Conservation (phyloP, 1,140 invertebrate species). For the Drosophila malerkotliana region DNA sequence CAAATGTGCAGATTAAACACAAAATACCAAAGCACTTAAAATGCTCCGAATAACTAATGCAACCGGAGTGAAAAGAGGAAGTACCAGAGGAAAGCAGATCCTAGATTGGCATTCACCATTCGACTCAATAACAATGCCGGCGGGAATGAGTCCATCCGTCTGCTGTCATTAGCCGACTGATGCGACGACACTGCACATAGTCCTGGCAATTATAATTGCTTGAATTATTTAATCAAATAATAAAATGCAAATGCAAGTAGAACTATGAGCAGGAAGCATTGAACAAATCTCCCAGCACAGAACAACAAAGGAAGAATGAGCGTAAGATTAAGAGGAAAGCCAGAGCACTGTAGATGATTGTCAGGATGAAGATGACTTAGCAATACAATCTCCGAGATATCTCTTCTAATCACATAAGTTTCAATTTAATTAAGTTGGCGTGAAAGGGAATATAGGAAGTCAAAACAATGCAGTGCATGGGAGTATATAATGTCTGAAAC, state of each 20-base stretch:
- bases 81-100: slow-evolving; percentile 1
- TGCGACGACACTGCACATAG: slow-evolving; percentile 16
- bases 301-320: not conserved
- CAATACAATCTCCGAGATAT: slow-evolving; percentile 5
- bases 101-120: slow-evolving; percentile 30
- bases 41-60: slow-evolving; percentile 68
- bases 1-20: slow-evolving; percentile 80
- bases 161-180: slow-evolving; percentile 40
- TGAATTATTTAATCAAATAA: slow-evolving; percentile 64
- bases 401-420: slow-evolving; percentile 19
- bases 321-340: not conserved
- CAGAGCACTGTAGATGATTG: not conserved
- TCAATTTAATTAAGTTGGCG: slow-evolving; percentile 21
- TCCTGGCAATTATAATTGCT: slow-evolving; percentile 66
- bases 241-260: slow-evolving; percentile 30
- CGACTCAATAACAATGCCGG: slow-evolving; percentile 24
- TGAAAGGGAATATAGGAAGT: slow-evolving; percentile 20
- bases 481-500: too few species aligned
- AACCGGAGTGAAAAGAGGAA: not conserved
- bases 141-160: slow-evolving; percentile 6
- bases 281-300: not conserved
- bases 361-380: slow-evolving; percentile 2
- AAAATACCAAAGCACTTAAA: slow-evolving; percentile 79
- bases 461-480: slow-evolving; percentile 4
- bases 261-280: not conserved